Base-by-base conservation (phyloP, 1,140 invertebrate genomes). In the Aphelenchoides avenae region DNA sequence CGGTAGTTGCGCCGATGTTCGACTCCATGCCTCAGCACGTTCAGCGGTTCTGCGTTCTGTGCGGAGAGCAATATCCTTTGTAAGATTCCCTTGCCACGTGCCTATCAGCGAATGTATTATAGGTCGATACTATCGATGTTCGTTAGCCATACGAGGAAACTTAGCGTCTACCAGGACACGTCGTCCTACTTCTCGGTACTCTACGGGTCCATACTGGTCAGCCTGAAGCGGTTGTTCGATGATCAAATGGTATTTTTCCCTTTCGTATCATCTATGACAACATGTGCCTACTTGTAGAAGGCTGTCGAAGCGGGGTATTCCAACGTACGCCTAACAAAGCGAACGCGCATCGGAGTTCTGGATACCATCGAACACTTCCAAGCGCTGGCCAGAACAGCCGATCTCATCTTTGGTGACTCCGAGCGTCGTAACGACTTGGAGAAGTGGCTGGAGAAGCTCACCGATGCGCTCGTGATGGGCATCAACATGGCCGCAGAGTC, bases 171-270 rank as follows among this genome's bases (percentile, higher is more conserved):
- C 5, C 86, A 91, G 80, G 89, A 91, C 75, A 85, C 88, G 24
- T 89, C 90, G 64, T 91, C 89, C 59, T 95, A 87, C 78, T 82
- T 93, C 18, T 88, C 87, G 57, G 89, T 88, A 80, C 88, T 87
- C 24, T 90, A 89, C 78, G 91, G 87, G 18, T 88, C 86, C 40
- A 85, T 86, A 63, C 80, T 93, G 27, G 87, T 94, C 20, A 87
- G 90, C 78, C 87, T 91, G n/a, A 96, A 96, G 80, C 81, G 92
- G 37, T 88, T 87, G 64, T 91, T 95, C 76, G 93, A 97, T 79
- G 85, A 86, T 64, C 89, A 90, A 67, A 91, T 97, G 85, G 81
- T 80, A 70, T 71, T 6, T 51, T 33, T n/a, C 18, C 24, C 36
- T 52, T 53, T 36, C 36, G 68, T 66, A 43, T 46, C 24, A 30